Base-by-base conservation (phyloP, 1,140 invertebrate species). In the Brachionus calyciflorus region DNA sequence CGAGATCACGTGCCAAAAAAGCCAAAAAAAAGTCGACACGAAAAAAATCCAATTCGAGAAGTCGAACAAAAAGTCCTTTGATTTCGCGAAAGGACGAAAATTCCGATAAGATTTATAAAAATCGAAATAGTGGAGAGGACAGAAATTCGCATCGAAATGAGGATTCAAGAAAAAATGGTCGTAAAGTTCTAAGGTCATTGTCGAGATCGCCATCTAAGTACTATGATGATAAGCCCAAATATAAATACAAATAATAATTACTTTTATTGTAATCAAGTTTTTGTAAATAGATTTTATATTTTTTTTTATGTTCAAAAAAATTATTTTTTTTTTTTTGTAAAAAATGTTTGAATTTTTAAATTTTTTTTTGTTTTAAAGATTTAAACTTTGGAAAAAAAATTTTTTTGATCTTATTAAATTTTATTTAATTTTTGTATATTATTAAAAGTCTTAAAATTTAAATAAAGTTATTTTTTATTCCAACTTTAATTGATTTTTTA, bases 261-360 rank as follows among this genome's bases (percentile, higher is more conserved):
- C 7, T 41, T 19, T 60, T 33, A 37, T 37, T 60, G 33, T 60
- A 3, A 17, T 3, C 9, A 2, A 30, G 37, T 19, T 33, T 21
- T 12, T 60, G 55, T 60, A 60, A 60, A 33, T 55, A 55, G 28
- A 55, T 55, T 55, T 12, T 28, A 28, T 55, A 1, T 21, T 55
- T 55, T 55, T 55, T 28, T 53, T 53, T 5, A 14, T 55, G 53
- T 55, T n/a, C n/a, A n/a, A n/a, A n/a, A n/a, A 55, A 28, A 55
- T 55, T 28, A 28, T 12, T 10, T 10, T 12, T 12, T 44, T 44
- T 44, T 44, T 12, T 44, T 44, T 44, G n/a, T 14, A 3, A n/a
- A 0, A 55, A 55, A 28, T 30, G 33, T 55, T 55, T 30, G 53
- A 55, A 28, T 55, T 12, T 55, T 55, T 30, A 55, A 28, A n/a